Evolutionary conservation across 2,888 invertebrate genomes (phyloP).

Genomic region (Eulithis testata): DNA sequence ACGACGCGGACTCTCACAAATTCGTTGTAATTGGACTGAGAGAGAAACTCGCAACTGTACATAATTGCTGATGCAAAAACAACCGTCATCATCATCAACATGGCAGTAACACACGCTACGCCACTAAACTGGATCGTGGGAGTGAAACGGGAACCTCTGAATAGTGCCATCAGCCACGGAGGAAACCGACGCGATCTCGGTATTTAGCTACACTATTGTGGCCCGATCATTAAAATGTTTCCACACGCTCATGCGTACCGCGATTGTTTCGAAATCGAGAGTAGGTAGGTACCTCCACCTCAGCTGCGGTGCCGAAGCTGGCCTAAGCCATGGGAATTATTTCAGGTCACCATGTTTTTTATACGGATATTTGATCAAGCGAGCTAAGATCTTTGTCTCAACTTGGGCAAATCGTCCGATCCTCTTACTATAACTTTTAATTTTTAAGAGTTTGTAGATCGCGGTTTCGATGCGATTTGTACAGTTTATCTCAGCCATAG

Average conservation of each 20-base stretch:
- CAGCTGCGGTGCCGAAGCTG: constrained; percentile 45
- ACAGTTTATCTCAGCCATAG: too few relatives aligned
- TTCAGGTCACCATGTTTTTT: constrained; percentile 26
- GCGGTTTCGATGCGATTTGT: too few relatives aligned
- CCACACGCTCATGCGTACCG: constrained; percentile 74
- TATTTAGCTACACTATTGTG: constrained; percentile 66
- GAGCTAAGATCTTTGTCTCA: too few relatives aligned
- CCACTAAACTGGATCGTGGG: constrained; percentile 79
- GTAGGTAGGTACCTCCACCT: constrained; percentile 54
- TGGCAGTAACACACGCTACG: constrained; percentile 78
- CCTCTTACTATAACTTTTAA: too few relatives aligned
- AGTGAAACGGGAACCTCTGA: constrained; percentile 78
- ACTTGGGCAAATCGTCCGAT: too few relatives aligned
- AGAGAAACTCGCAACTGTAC: constrained; percentile 74
- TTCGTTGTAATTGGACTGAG: constrained; percentile 74
- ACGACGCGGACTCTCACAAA: constrained; percentile 70
- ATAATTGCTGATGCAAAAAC: constrained; percentile 82
- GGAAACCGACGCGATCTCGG: constrained; percentile 69
- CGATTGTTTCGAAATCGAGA: constrained; percentile 81
- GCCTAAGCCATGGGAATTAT: constrained; percentile 49
- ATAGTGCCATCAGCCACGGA: constrained; percentile 66
- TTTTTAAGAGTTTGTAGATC: too few relatives aligned
- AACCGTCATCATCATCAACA: constrained; percentile 74
- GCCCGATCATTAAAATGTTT: constrained; percentile 74
- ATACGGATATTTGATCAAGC: constrained; percentile 10